Conservation (phyloP, 2,113 vertebrate species). For the Collichthys lucidus region DNA sequence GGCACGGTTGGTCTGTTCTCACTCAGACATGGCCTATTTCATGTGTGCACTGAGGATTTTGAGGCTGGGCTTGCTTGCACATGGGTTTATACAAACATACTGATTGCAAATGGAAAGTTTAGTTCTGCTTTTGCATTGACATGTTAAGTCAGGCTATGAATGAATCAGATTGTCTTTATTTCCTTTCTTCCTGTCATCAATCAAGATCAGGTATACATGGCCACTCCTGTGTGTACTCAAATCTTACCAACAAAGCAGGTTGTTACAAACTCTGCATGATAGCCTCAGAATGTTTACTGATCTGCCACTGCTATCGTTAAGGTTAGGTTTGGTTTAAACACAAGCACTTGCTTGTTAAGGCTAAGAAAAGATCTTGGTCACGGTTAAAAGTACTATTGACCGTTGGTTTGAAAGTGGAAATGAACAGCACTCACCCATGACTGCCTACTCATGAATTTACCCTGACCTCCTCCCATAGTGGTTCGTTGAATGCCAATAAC, state of each 20-base stretch:
- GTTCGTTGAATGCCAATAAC: background rate
- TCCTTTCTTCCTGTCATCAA: background rate
- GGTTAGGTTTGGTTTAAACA: background rate
- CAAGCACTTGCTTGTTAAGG: background rate
- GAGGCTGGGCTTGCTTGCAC: slow-evolving; percentile 34
- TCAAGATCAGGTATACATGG: background rate
- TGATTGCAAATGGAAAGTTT: background rate
- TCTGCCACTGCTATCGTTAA: background rate
- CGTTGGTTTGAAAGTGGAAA: background rate
- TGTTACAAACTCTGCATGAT: background rate
- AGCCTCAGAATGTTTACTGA: background rate
- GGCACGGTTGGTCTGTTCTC: slow-evolving; percentile 19
- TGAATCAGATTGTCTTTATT: background rate
- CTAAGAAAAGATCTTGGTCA: background rate
- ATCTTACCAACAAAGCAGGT: background rate
- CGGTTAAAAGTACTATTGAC: background rate
- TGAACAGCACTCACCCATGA: background rate
- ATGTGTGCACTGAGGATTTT: slow-evolving; percentile 56
- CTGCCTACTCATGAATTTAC: background rate
- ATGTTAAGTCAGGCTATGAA: background rate
- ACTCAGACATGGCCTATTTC: slow-evolving; percentile 27
- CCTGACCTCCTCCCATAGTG: background rate
- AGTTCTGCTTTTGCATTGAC: background rate
- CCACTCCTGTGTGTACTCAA: background rate
- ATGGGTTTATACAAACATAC: slow-evolving; percentile 8